A percentile compares a stretch with the other conserved stretches of the same genome.
These are phyloP conservation scores for Psylliodes chrysocephalus DNA, from an alignment of 2,888 invertebrate genomes.

Conservation along the genomic window DNA sequence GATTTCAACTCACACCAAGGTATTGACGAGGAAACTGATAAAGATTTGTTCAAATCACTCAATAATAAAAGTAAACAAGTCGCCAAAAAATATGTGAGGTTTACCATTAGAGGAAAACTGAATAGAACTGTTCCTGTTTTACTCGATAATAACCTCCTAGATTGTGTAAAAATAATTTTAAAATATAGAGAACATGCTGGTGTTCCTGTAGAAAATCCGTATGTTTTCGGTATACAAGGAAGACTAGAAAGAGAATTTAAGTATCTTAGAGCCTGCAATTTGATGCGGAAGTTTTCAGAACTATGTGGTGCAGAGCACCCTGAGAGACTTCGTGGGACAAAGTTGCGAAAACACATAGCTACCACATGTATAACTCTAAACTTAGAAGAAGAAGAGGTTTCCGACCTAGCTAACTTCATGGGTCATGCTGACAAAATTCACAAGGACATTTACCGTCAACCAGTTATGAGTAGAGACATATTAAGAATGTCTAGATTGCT, in stretches of 20 bases:
- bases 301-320: background rate
- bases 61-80: too few relatives aligned
- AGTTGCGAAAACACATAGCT: background rate
- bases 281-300: background rate
- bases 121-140: background rate
- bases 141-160: background rate
- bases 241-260: background rate
- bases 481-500: background rate
- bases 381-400: background rate
- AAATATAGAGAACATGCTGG: background rate
- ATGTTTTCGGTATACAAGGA: background rate
- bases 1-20: too few relatives aligned
- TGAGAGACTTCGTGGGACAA: background rate
- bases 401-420: background rate
- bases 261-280: background rate
- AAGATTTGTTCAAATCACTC: too few relatives aligned
- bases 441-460: conserved; percentile 39
- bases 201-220: background rate
- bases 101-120: conserved; percentile 1
- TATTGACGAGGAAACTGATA: too few relatives aligned
- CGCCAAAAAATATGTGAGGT: background rate
- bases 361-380: background rate
- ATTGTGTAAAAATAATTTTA: background rate
- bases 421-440: conserved; percentile 7
- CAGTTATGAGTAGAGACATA: conserved; percentile 31